phyloP scores from a whole-genome alignment of 1,140 invertebrate species.

The Xylocopa sonorina region DNA sequence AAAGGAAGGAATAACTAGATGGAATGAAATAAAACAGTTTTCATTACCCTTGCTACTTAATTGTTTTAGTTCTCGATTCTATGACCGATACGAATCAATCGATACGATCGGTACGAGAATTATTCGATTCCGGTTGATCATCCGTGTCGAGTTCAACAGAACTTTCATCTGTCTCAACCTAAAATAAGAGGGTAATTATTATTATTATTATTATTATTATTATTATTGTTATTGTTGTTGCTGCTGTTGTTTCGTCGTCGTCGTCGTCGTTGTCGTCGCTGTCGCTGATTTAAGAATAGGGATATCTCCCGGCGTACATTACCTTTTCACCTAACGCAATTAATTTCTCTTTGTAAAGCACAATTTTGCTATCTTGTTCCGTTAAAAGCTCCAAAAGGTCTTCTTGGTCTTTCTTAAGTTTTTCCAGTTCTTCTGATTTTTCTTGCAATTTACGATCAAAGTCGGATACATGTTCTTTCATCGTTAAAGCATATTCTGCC shows the following conservation, averaged over 20 bases:
- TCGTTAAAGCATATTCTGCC: conserved; percentile 64
- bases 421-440: conserved; percentile 85
- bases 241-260: too few relatives aligned
- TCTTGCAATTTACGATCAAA: conserved; percentile 77
- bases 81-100: conserved; percentile 6
- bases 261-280: too few relatives aligned
- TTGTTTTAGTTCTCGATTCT: neutral
- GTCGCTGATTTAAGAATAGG: too few relatives aligned
- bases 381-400: conserved; percentile 92
- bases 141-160: conserved; percentile 76
- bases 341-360: conserved; percentile 87
- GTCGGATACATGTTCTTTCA: conserved; percentile 69
- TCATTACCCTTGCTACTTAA: neutral
- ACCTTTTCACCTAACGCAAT: conserved; percentile 87
- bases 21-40: neutral
- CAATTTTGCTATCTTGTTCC: conserved; percentile 91
- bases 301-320: conserved; percentile 21
- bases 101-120: conserved; percentile 55
- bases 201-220: too few relatives aligned
- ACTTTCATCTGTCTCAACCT: conserved; percentile 78
- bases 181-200: conserved; percentile 25
- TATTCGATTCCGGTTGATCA: conserved; percentile 74
- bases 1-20: conserved; percentile 8
- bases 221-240: too few relatives aligned
- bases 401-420: conserved; percentile 93